These are phyloP conservation scores for Corydoras sp. DNA, from an alignment of 2,113 vertebrate genomes.

Conservation along the genomic window DNA sequence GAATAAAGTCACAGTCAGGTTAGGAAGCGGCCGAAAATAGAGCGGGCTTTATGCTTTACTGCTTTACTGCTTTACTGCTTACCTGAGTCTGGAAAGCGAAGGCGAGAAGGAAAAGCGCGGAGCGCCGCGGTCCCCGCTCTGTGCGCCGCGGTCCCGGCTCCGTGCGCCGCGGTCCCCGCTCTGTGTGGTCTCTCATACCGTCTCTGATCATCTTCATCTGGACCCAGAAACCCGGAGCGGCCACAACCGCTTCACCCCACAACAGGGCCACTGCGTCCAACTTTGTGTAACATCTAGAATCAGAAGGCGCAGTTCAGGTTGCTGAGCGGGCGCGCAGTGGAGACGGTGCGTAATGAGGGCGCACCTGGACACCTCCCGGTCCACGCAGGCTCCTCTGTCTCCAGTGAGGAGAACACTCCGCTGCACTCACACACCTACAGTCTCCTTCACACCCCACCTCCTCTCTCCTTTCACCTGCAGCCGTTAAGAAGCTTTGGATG, in stretches of 20 bases:
- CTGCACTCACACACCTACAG: background rate
- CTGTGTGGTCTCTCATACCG: constrained; percentile 18
- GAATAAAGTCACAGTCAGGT: constrained; percentile 29
- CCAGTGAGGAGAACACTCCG: constrained; percentile 11
- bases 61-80: constrained; percentile 58
- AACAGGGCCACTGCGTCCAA: constrained; percentile 11
- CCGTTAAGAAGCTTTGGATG: constrained; percentile 67
- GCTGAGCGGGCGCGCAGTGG: background rate
- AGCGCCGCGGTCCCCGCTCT: background rate
- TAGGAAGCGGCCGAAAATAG: constrained; percentile 59
- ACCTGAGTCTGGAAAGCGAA: constrained; percentile 65
- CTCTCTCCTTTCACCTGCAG: constrained; percentile 54
- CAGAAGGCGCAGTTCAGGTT: too few species aligned
- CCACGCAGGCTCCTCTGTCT: constrained; percentile 31
- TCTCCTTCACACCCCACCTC: constrained; percentile 23
- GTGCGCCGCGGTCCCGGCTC: constrained; percentile 50
- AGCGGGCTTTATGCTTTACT: constrained; percentile 50
- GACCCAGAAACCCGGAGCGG: constrained; percentile 10
- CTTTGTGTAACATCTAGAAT: constrained; percentile 1
- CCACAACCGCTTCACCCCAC: constrained; percentile 11
- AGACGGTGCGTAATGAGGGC: background rate
- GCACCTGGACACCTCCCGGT: constrained; percentile 19
- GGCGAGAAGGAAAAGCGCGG: constrained; percentile 57
- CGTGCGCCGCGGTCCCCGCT: constrained; percentile 48
- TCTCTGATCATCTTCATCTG: constrained; percentile 26